These are phyloP conservation scores for Drosophila nebulosa DNA, from an alignment of 1,140 invertebrate species.

Conservation along the genomic window DNA sequence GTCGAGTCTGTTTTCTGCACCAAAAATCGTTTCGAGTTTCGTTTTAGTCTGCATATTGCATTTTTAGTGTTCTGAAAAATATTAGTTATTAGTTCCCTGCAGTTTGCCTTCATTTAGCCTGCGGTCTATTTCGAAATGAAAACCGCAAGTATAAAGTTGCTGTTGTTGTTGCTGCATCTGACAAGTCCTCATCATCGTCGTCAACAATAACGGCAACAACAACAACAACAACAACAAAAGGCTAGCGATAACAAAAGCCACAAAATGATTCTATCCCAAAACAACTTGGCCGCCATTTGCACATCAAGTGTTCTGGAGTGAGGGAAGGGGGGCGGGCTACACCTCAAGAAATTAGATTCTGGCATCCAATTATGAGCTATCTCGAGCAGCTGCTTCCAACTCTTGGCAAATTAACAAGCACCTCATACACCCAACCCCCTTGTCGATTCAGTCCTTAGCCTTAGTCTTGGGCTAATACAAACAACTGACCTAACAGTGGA, in stretches of 20 bases:
- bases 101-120: background rate
- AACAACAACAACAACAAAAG: slow-evolving; percentile 24
- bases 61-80: too few species aligned
- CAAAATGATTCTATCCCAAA: slow-evolving; percentile 20
- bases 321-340: background rate
- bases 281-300: slow-evolving; percentile 50
- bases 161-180: background rate
- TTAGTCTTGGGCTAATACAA: slow-evolving; percentile 38
- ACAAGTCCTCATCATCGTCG: background rate
- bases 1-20: too few species aligned
- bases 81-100: too few species aligned
- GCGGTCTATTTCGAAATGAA: background rate
- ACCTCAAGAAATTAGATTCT: slow-evolving; percentile 41
- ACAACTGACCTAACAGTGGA: slow-evolving; percentile 61
- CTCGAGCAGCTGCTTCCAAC: slow-evolving; percentile 46
- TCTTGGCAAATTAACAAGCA: slow-evolving; percentile 70
- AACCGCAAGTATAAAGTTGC: background rate
- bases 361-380: slow-evolving; percentile 68
- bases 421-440: slow-evolving; percentile 11
- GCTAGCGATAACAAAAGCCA: slow-evolving; percentile 29
- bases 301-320: slow-evolving; percentile 31
- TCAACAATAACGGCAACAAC: background rate
- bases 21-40: too few species aligned
- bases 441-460: background rate
- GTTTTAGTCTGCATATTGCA: too few species aligned